Evolutionary conservation across 92 coral and sea anemone genomes (phyloP).

Genomic region (Actinernus sp.): DNA sequence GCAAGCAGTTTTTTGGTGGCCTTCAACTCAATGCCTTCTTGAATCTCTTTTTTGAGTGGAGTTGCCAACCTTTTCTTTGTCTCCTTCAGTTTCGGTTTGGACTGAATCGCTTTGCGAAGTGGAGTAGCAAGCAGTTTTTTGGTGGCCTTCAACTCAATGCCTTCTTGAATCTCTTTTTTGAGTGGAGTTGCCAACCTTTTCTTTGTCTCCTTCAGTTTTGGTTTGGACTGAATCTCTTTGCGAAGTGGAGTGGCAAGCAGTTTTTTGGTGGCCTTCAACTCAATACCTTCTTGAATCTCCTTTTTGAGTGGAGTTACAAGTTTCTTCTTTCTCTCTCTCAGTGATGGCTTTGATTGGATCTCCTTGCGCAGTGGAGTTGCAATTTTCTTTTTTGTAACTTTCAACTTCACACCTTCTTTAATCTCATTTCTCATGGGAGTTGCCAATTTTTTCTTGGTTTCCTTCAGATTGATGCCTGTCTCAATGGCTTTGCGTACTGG

Average conservation of each 20-base stretch:
- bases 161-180: slow-evolving; percentile 50
- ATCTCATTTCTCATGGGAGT: slow-evolving; percentile 70
- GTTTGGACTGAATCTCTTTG: slow-evolving; percentile 52
- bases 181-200: slow-evolving; percentile 56
- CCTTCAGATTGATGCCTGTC: slow-evolving; percentile 53
- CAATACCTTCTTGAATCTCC: slow-evolving; percentile 44
- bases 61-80: slow-evolving; percentile 58
- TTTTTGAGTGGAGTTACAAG: slow-evolving; percentile 54
- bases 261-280: slow-evolving; percentile 53
- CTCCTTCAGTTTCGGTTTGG: slow-evolving; percentile 37
- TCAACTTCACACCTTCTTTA: slow-evolving; percentile 52
- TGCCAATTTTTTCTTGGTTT: slow-evolving; percentile 44
- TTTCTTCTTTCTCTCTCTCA: slow-evolving; percentile 45
- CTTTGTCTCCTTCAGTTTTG: slow-evolving; percentile 43
- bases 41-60: slow-evolving; percentile 58
- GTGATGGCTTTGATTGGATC: slow-evolving; percentile 47
- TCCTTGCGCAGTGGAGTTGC: slow-evolving; percentile 60
- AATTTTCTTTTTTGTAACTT: slow-evolving; percentile 58
- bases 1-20: slow-evolving; percentile 44
- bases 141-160: slow-evolving; percentile 40
- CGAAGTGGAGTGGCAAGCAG: slow-evolving; percentile 43
- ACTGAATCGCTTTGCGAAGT: slow-evolving; percentile 57
- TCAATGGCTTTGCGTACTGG: slow-evolving; percentile 64
- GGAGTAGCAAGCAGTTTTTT: slow-evolving; percentile 68
- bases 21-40: slow-evolving; percentile 17